Evolutionary conservation across 1,140 invertebrate species (phyloP), one percentile per base, ranked within the genome.

Genomic region (Drosophila kepulauana): DNA sequence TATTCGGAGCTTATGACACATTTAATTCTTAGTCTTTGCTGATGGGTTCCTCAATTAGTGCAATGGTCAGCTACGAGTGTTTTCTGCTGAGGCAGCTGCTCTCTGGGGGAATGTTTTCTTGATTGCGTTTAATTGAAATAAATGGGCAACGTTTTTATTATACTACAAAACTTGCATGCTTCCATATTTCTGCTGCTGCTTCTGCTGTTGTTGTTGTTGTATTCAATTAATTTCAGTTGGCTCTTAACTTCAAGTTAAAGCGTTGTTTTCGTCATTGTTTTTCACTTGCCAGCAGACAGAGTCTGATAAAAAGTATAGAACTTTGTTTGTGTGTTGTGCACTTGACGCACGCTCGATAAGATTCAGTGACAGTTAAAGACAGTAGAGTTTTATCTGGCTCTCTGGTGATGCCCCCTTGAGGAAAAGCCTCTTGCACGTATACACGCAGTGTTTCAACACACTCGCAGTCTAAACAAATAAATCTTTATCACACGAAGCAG

Each of bases 91-190:
- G 64, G 49, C 25, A 48, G 54, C 54, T 20, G 48, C 11, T 51
- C 61, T 71, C 35, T 54, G 68, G 35, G 54, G 58, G 16, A 74
- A 69, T 72, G 51, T 75, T 78, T 67, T 56, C 77, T 90, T 91
- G 72, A 91, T 91, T 91, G 89, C 59, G 62, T 82, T 91, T 91
- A 91, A 91, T 91, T 91, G 88, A 91, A 91, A 91, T 88, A 82
- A 88, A 91, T 82, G 79, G 76, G 54, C 74, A 73, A 78, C 70
- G 80, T 87, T 82, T 82, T 74, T 75, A 79, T 75, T 79, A 49
- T 56, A 33, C 33, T 68, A 15, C 35, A 13, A 2, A 54, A 28
- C 45, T 16, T 62, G 46, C 43, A 15, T 51, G 43, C 46, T 20
- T 57, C 46, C 49, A 28, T 49, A 25, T 25, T 25, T 25, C 20